phyloP scores from a whole-genome alignment of 2,797 vertebrate species.

The Crenuchus spilurus region DNA sequence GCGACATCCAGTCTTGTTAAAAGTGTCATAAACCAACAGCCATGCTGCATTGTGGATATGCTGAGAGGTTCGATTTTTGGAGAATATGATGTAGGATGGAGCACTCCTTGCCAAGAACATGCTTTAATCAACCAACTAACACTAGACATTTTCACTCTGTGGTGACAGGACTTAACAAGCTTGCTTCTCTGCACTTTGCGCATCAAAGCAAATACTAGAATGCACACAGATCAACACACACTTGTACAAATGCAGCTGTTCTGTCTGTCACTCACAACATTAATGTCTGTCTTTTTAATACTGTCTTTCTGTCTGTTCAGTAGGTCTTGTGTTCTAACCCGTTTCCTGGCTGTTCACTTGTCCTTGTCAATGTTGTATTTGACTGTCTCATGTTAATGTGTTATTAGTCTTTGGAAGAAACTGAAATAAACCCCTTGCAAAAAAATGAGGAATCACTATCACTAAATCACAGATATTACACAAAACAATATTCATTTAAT shows the following conservation, averaged over 20 bases:
- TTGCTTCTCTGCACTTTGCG: constrained; percentile 17
- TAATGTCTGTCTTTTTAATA: constrained; percentile 4
- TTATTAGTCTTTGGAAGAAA: background rate
- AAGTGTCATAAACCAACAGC: no score
- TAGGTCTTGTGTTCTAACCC: background rate
- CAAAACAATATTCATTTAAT: no score
- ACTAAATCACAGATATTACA: no score
- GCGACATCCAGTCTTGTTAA: no score
- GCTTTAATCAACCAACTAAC: constrained; percentile 28
- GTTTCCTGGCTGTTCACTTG: background rate
- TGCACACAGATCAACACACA: background rate
- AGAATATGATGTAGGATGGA: constrained; percentile 19
- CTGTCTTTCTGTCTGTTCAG: background rate
- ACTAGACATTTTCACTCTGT: constrained; percentile 4
- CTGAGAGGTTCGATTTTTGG: background rate
- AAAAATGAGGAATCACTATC: no score
- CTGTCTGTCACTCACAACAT: constrained; percentile 23
- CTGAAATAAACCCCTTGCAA: no score
- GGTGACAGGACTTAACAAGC: constrained; percentile 14
- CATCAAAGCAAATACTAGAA: constrained; percentile 1
- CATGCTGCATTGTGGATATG: background rate
- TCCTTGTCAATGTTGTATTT: background rate
- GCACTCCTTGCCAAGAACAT: constrained; percentile 27
- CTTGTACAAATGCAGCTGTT: background rate
- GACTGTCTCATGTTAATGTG: background rate